Conservation (phyloP, 2,113 vertebrate species). For the Hyla sarda region DNA sequence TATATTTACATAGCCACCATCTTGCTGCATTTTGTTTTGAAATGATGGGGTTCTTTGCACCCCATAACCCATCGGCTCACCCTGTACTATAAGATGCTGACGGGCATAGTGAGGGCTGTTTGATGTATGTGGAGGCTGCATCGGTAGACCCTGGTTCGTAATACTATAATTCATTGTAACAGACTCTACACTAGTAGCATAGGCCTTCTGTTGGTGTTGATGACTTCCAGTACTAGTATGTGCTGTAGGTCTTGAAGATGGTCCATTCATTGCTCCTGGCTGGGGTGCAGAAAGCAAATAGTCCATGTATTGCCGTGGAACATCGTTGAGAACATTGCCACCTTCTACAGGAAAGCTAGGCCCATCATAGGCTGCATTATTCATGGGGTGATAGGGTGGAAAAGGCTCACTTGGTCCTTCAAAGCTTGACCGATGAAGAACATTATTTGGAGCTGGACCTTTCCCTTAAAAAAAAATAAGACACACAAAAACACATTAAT, state of each 20-base stretch:
- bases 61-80: conserved; percentile 82
- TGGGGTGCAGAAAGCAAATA: conserved; percentile 84
- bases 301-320: conserved; percentile 86
- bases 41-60: conserved; percentile 93
- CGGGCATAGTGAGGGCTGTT: conserved; percentile 81
- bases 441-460: conserved; percentile 78
- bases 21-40: conserved; percentile 87
- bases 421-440: conserved; percentile 83
- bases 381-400: conserved; percentile 86
- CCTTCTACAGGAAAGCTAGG: conserved; percentile 80
- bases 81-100: conserved; percentile 82
- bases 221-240: conserved; percentile 75
- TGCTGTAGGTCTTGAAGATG: conserved; percentile 78
- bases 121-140: conserved; percentile 75
- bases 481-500: conserved; percentile 57
- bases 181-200: conserved; percentile 80
- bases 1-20: conserved; percentile 82
- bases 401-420: conserved; percentile 85
- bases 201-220: conserved; percentile 82
- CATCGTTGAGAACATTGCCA: conserved; percentile 76
- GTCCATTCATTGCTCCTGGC: conserved; percentile 77
- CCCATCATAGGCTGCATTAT: conserved; percentile 82
- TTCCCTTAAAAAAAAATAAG: conserved; percentile 78
- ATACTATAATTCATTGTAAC: conserved; percentile 84
- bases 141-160: conserved; percentile 75